Evolutionary conservation across 2,797 vertebrate genomes (phyloP).

Genomic region (Acipenser oxyrinchus): DNA sequence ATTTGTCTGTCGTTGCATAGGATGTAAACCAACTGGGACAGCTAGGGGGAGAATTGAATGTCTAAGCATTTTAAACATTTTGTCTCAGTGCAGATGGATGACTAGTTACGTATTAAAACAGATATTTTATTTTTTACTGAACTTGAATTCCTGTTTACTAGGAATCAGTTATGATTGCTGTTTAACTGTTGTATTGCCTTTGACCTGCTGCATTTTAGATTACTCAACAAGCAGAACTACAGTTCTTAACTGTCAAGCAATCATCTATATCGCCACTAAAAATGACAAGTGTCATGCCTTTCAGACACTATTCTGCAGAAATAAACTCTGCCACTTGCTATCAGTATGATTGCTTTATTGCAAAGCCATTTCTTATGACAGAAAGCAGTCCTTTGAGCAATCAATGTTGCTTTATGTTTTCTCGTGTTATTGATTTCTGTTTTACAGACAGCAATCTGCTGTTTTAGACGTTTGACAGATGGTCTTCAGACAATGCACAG

Average conservation of each 20-base stretch:
- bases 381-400: slow-evolving; percentile 3
- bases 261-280: background rate
- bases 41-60: too few species aligned
- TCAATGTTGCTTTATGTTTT: background rate
- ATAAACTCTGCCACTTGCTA: background rate
- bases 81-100: too few species aligned
- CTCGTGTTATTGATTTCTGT: background rate
- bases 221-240: background rate
- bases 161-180: too few species aligned
- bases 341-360: background rate
- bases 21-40: too few species aligned
- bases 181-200: too few species aligned
- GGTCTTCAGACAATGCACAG: background rate
- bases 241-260: slow-evolving; percentile 2
- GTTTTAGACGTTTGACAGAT: background rate
- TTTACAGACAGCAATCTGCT: background rate
- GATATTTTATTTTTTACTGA: too few species aligned
- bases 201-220: too few species aligned
- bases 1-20: too few species aligned
- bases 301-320: background rate
- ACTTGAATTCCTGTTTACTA: too few species aligned
- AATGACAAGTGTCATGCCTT: slow-evolving; percentile 7
- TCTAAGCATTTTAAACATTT: too few species aligned
- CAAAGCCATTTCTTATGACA: background rate
- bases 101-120: too few species aligned